A percentile compares a stretch with the other conserved stretches of the same genome.
phyloP scores from a whole-genome alignment of 2,888 invertebrate species.

The Habrosyne pyritoides region DNA sequence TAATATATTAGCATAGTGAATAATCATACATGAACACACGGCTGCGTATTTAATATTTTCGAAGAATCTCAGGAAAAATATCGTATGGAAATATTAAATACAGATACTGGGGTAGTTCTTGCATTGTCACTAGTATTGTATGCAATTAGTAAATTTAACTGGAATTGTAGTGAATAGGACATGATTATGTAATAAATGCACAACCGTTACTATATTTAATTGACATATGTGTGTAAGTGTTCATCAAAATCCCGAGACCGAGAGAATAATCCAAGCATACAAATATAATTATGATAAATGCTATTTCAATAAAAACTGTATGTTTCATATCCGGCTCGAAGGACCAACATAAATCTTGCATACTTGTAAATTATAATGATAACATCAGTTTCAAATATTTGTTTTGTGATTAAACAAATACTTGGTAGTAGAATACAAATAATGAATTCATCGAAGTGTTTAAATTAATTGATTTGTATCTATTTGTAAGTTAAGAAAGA shows the following conservation, averaged over 20 bases:
- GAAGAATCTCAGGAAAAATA: conserved; percentile 44
- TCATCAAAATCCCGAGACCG: conserved; percentile 31
- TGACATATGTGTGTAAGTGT: conserved; percentile 52
- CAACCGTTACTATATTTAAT: conserved; percentile 59
- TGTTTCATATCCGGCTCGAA: conserved; percentile 23
- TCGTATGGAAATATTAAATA: conserved; percentile 66
- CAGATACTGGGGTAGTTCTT: conserved; percentile 47
- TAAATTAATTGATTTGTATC: background rate
- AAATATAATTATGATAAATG: conserved; percentile 20
- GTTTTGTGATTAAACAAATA: conserved; percentile 2
- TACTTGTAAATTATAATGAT: background rate
- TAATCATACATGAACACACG: conserved; percentile 39
- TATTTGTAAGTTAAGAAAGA: background rate
- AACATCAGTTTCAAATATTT: conserved; percentile 16
- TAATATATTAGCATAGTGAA: conserved; percentile 68
- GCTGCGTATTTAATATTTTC: conserved; percentile 67
- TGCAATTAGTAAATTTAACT: conserved; percentile 59
- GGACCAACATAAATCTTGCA: conserved; percentile 21
- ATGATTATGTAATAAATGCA: conserved; percentile 62
- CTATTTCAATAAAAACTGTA: conserved; percentile 14
- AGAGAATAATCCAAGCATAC: conserved; percentile 10
- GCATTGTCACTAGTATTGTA: conserved; percentile 62
- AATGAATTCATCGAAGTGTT: background rate
- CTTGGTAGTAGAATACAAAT: background rate
- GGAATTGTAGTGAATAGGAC: conserved; percentile 59